Evolutionary conservation across 2,113 vertebrate genomes (phyloP).

Genomic region (Plecotus auritus): DNA sequence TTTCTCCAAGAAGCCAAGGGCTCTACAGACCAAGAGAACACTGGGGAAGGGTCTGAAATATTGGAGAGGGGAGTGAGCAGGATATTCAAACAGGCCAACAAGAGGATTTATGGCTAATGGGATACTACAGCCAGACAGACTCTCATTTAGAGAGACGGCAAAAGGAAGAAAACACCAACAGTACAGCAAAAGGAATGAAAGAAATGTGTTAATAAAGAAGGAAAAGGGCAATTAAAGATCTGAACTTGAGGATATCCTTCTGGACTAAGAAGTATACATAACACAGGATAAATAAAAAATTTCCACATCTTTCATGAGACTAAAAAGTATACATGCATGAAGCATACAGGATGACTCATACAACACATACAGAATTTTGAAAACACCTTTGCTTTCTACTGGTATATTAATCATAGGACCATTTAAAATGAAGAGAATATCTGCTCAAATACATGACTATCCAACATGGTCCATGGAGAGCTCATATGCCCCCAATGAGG

Average conservation of each 20-base stretch:
- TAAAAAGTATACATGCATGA: not conserved
- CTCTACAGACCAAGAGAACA: not conserved
- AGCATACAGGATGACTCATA: not conserved
- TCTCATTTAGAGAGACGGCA: not conserved
- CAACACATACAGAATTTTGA: not conserved
- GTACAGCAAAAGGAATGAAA: not conserved
- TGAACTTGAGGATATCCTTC: slow-evolving; percentile 2
- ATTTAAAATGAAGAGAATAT: slow-evolving; percentile 40
- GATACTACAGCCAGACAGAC: not conserved
- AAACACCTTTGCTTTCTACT: slow-evolving; percentile 28
- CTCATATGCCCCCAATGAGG: not conserved
- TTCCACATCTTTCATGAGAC: not conserved
- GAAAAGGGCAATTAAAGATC: not conserved
- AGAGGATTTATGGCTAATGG: slow-evolving; percentile 1
- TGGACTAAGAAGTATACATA: not conserved
- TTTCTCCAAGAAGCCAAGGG: not conserved
- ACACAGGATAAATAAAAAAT: not conserved
- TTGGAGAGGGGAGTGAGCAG: not conserved
- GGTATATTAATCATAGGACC: not conserved
- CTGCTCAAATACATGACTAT: not conserved
- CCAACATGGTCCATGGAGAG: not conserved
- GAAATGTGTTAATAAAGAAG: slow-evolving; percentile 15
- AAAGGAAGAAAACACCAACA: not conserved
- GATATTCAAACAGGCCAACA: not conserved
- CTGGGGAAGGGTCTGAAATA: slow-evolving; percentile 25